Evolutionary conservation across 2,888 invertebrate genomes (phyloP).

Genomic region (Drepana falcataria): DNA sequence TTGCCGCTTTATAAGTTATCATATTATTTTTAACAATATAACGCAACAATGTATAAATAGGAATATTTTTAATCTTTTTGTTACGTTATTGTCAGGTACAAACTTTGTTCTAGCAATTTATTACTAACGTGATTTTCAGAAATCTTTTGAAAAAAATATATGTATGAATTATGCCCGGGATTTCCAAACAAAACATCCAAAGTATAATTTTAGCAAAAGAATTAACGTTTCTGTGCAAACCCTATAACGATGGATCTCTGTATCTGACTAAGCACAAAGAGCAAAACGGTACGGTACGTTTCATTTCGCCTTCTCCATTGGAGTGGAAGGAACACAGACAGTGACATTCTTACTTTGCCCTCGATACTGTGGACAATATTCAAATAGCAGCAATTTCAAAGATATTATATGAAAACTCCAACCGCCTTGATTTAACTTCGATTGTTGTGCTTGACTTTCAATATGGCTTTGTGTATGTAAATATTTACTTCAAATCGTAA

Average conservation of each 20-base stretch:
- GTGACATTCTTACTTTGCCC: slow-evolving; percentile 24
- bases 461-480: not conserved
- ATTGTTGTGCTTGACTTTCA: not conserved
- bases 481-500: no score
- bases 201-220: no score
- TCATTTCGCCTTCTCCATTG: slow-evolving; percentile 25
- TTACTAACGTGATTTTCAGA: no score
- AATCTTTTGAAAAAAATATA: no score
- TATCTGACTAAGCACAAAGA: slow-evolving; percentile 29
- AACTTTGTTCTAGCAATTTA: no score
- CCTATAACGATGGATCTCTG: slow-evolving; percentile 24
- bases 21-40: no score
- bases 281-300: slow-evolving; percentile 22
- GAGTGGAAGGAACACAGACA: slow-evolving; percentile 27
- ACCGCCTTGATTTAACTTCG: not conserved
- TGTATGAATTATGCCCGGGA: no score
- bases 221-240: slow-evolving; percentile 8
- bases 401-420: not conserved
- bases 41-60: no score
- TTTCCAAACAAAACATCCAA: no score
- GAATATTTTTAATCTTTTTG: no score
- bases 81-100: no score
- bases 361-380: slow-evolving; percentile 24
- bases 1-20: no score
- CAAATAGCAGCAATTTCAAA: slow-evolving; percentile 8